A percentile compares a stretch with the other conserved stretches of the same genome.
These are phyloP conservation scores for Ancistrus triradiatus DNA, from an alignment of 2,113 vertebrate genomes.

Conservation along the genomic window DNA sequence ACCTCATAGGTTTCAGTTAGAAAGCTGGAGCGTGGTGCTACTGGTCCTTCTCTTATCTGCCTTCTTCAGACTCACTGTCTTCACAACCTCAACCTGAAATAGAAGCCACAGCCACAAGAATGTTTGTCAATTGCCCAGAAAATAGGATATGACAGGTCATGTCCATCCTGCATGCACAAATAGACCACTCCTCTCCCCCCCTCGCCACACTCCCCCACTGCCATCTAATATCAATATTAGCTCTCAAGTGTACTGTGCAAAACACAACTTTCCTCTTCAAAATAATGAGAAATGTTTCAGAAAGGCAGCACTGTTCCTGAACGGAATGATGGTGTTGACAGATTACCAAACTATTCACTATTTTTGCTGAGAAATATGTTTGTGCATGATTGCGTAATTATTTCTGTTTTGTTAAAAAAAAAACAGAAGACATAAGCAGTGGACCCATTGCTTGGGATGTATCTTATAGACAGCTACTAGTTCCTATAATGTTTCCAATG, in stretches of 20 bases:
- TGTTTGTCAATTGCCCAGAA: conserved; percentile 77
- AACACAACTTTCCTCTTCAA: conserved; percentile 66
- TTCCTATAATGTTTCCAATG: background rate
- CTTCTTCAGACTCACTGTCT: conserved; percentile 71
- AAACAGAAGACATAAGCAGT: no score
- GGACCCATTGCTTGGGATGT: no score
- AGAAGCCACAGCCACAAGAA: conserved; percentile 74
- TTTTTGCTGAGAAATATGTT: conserved; percentile 16
- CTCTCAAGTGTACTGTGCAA: conserved; percentile 76
- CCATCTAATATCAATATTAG: conserved; percentile 85
- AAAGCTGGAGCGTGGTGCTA: conserved; percentile 36
- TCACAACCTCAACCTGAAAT: conserved; percentile 78
- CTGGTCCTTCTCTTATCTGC: conserved; percentile 74
- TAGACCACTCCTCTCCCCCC: conserved; percentile 69
- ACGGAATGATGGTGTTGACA: conserved; percentile 64
- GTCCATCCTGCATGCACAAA: conserved; percentile 77
- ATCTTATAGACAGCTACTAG: no score
- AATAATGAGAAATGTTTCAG: conserved; percentile 61
- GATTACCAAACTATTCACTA: conserved; percentile 35
- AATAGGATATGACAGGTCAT: conserved; percentile 78
- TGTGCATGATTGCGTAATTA: no score
- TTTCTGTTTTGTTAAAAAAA: no score
- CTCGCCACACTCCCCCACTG: conserved; percentile 48
- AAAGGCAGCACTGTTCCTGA: conserved; percentile 59
- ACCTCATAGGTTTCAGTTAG: conserved; percentile 32